These are phyloP conservation scores for Isaurus tuberculatus DNA, from an alignment of 92 coral and sea anemone species.

Conservation along the genomic window DNA sequence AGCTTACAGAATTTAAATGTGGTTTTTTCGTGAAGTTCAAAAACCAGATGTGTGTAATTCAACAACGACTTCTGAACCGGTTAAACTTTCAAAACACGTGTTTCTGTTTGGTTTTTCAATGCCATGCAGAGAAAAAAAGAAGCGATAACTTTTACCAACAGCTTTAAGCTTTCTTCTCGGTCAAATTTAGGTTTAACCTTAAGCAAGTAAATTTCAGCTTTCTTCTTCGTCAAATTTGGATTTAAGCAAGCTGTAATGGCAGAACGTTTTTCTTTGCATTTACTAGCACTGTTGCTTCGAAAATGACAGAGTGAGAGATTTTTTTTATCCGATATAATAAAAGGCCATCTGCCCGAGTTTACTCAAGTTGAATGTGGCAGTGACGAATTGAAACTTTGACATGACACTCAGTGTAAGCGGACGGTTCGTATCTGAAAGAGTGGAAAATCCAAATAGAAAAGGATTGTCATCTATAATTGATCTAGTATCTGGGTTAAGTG, in stretches of 20 bases:
- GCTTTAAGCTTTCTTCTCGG: neutral
- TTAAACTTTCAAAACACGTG: conserved; percentile 12
- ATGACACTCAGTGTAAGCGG: conserved; percentile 42
- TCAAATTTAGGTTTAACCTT: too few relatives aligned
- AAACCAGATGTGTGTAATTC: neutral
- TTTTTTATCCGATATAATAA: conserved; percentile 24
- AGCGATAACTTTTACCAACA: neutral
- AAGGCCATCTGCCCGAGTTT: conserved; percentile 30
- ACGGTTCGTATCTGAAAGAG: conserved; percentile 31
- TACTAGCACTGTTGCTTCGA: neutral
- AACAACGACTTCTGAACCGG: neutral
- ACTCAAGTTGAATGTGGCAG: conserved; percentile 20
- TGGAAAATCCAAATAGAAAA: conserved; percentile 57
- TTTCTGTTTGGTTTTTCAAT: neutral
- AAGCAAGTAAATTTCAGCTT: too few relatives aligned
- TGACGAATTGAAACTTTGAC: conserved; percentile 29
- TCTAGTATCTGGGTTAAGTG: conserved; percentile 81
- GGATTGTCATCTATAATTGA: conserved; percentile 73
- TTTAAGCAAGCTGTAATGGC: neutral
- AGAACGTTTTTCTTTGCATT: neutral
- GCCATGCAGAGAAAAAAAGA: conserved; percentile 5
- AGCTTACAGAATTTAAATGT: neutral
- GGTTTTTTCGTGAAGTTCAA: conserved; percentile 7
- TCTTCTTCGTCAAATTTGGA: neutral
- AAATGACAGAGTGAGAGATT: conserved; percentile 41